phyloP scores from a whole-genome alignment of 37 sponge, comb jelly and placozoan genomes.

The Agelas oroides region DNA sequence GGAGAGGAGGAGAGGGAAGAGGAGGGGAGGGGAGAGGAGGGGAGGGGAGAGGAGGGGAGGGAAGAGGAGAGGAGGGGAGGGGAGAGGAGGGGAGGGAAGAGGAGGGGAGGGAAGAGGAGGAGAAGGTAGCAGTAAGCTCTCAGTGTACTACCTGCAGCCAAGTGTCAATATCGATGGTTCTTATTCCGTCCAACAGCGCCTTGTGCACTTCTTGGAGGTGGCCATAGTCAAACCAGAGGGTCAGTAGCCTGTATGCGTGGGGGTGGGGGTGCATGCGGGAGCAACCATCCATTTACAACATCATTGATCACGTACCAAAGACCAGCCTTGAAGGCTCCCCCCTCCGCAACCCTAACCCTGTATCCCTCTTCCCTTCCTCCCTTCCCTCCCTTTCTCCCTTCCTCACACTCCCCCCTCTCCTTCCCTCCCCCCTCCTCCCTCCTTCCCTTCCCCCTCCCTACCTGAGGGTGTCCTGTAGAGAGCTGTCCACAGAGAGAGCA shows the following conservation, averaged over 20 bases:
- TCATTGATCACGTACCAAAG: too few relatives aligned
- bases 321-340: too few relatives aligned
- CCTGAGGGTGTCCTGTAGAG: constrained; percentile 95
- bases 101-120: too few relatives aligned
- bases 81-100: too few relatives aligned
- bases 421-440: not conserved
- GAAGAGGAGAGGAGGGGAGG: too few relatives aligned
- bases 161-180: constrained; percentile 92
- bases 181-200: constrained; percentile 83
- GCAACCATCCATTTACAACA: too few relatives aligned
- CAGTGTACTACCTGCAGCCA: constrained; percentile 84
- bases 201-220: constrained; percentile 78
- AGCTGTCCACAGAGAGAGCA: constrained; percentile 85
- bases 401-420: too few relatives aligned
- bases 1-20: too few relatives aligned
- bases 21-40: not conserved
- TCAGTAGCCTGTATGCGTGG: constrained; percentile 72
- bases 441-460: constrained; percentile 14
- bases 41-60: not conserved
- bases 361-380: too few relatives aligned
- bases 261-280: not conserved
- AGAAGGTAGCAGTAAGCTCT: too few relatives aligned
- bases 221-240: constrained; percentile 97
- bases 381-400: too few relatives aligned
- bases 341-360: too few relatives aligned